Evolutionary conservation across 2,797 vertebrate genomes (phyloP), one percentile per base, ranked within the genome.

Genomic region (Garrulus glandarius): DNA sequence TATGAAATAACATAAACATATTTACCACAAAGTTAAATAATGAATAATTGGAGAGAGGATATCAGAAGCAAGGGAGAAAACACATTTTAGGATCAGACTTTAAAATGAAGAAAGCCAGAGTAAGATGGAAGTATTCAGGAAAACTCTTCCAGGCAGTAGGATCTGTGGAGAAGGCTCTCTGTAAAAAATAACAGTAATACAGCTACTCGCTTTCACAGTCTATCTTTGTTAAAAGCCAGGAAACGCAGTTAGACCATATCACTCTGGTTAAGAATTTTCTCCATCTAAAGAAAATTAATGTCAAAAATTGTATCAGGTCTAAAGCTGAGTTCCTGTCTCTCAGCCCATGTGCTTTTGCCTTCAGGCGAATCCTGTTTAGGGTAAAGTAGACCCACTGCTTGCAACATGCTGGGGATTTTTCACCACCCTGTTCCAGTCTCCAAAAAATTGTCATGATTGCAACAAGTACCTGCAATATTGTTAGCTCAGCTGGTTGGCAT

Each of bases 161-260:
- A 70, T 70, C 59, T 89, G 46, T 43, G 37, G 67, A 89, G 46
- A 93, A 65, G 44, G n/a, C 41, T 82, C 15, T 87, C 49, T 76
- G 50, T 91, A 91, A 94, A 92, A 89, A 89, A 75, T 92, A 79
- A 36, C 60, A 57, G 61, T 86, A 92, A 95, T 95, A 77, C 37
- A 93, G 78, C 61, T 36, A 76, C 85, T 90, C 41, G 53, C 56
- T 93, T 95, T 89, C 86, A 59, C 84, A 93, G 76, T 87, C 75
- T 79, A 0, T 95, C 77, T 92, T 87, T 67, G 79, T 94, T 93
- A 80, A 79, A 83, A 76, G 70, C 71, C 32, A 0, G 3, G 53
- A 93, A 92, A 95, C 86, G 74, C 56, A 90, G 64, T 84, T 87
- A 80, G 67, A 52, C 60, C 53, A 2, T 79, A 82, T 65, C 7